A percentile compares a stretch with the other conserved stretches of the same genome.
Conservation (phyloP, 2,888 invertebrate species). For the Blera fallax region DNA sequence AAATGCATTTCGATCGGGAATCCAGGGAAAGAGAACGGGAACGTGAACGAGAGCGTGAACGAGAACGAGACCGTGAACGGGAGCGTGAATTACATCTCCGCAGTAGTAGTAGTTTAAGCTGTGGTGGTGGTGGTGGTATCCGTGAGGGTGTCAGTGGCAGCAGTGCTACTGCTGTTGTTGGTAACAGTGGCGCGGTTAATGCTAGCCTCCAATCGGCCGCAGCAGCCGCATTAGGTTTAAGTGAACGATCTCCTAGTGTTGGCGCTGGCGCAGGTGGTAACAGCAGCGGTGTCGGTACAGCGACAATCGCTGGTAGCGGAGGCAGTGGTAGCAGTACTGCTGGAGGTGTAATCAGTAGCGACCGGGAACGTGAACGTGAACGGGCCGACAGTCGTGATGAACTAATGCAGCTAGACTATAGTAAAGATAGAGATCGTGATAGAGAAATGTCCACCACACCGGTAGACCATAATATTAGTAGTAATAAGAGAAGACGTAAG, state of each 20-base stretch:
- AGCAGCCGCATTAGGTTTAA: conserved; percentile 78
- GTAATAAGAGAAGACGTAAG: conserved; percentile 84
- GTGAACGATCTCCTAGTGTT: conserved; percentile 81
- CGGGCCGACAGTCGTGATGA: conserved; percentile 81
- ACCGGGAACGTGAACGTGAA: conserved; percentile 77
- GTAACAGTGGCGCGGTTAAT: conserved; percentile 77
- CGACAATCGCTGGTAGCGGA: conserved; percentile 73
- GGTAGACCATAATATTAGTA: conserved; percentile 83
- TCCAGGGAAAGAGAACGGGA: conserved; percentile 74
- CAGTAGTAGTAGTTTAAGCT: conserved; percentile 80
- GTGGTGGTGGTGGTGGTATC: conserved; percentile 75
- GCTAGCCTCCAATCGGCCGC: conserved; percentile 77
- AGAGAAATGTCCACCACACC: conserved; percentile 83
- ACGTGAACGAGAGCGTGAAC: conserved; percentile 77
- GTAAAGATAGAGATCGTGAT: conserved; percentile 84
- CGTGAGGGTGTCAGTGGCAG: conserved; percentile 59
- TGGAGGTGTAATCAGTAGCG: conserved; percentile 77
- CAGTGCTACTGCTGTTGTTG: conserved; percentile 77
- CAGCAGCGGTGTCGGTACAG: conserved; percentile 76
- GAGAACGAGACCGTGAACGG: conserved; percentile 76
- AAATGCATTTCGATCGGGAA: conserved; percentile 75
- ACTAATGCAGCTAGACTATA: conserved; percentile 81
- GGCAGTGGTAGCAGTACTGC: conserved; percentile 75
- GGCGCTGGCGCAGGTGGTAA: conserved; percentile 79
- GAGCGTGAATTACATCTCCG: conserved; percentile 80